Evolutionary conservation across 2,113 vertebrate genomes (phyloP).

Genomic region (Chitala chitala): DNA sequence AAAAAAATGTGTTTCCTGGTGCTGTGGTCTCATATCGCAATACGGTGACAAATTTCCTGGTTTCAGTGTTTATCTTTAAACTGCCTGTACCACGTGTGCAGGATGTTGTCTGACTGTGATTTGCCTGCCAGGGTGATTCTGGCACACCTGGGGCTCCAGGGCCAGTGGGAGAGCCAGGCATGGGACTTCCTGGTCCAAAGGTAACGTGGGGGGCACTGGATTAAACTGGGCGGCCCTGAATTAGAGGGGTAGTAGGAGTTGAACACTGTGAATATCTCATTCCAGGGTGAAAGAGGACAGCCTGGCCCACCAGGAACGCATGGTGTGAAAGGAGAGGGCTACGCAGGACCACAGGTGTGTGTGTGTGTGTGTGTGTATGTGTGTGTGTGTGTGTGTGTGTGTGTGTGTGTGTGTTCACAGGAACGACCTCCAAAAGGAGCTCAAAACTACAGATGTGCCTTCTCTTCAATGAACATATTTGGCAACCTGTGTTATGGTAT

Average conservation of each 20-base stretch:
- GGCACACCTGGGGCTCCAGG: conserved; percentile 67
- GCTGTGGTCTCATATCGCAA: too few relatives aligned
- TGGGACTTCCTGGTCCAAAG: conserved; percentile 63
- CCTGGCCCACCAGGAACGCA: conserved; percentile 58
- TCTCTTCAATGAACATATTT: too few relatives aligned
- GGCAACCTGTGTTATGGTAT: too few relatives aligned
- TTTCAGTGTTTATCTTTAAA: too few relatives aligned
- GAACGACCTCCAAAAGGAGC: too few relatives aligned
- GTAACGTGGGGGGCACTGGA: conserved; percentile 47
- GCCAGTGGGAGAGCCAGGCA: conserved; percentile 62
- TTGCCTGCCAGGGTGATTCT: conserved; percentile 64
- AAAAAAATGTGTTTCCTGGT: too few relatives aligned
- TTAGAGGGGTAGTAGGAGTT: not conserved
- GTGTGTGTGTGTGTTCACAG: not conserved
- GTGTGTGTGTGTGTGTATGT: not conserved
- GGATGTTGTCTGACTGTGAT: not conserved
- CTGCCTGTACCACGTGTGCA: not conserved
- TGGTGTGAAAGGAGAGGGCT: conserved; percentile 69
- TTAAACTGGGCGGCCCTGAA: conserved; percentile 22
- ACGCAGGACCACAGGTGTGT: conserved; percentile 57
- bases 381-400: not conserved
- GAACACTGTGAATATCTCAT: not conserved
- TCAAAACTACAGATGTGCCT: not conserved
- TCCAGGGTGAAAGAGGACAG: conserved; percentile 69
- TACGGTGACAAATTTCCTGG: too few relatives aligned